Conservation (phyloP, 2,113 vertebrate genomes). For the Phylloscopus trochiloides region DNA sequence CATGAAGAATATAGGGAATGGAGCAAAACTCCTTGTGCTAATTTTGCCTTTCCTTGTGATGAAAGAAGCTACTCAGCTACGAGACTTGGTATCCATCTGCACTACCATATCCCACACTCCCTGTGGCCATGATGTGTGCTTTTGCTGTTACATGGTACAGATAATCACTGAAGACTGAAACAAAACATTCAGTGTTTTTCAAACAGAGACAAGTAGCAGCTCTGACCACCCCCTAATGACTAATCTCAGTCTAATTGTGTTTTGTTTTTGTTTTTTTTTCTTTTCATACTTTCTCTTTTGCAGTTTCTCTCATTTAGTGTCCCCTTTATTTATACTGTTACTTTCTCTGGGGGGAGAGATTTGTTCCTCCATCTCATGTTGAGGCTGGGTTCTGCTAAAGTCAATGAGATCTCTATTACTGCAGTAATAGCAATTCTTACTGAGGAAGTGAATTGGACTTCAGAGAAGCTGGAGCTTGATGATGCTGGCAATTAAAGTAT, state of each 20-base stretch:
- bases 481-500: neutral
- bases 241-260: neutral
- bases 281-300: neutral
- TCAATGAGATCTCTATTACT: neutral
- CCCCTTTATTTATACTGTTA: neutral
- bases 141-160: neutral
- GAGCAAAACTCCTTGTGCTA: neutral
- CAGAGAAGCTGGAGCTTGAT: neutral
- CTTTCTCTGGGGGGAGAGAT: neutral
- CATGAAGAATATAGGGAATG: neutral
- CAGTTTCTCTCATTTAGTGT: neutral
- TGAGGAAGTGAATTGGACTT: neutral
- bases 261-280: neutral
- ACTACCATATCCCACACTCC: neutral
- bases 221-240: neutral
- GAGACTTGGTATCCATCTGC: neutral
- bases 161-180: neutral
- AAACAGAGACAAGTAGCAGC: neutral
- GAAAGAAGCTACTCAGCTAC: neutral
- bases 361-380: neutral
- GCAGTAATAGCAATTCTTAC: neutral
- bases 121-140: neutral
- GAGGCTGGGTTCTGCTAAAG: neutral
- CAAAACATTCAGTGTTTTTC: neutral
- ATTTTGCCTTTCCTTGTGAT: neutral